A percentile compares a stretch with the other conserved stretches of the same genome.
These are phyloP conservation scores for Sylvietta virens DNA, from an alignment of 2,113 vertebrate species.

Conservation along the genomic window DNA sequence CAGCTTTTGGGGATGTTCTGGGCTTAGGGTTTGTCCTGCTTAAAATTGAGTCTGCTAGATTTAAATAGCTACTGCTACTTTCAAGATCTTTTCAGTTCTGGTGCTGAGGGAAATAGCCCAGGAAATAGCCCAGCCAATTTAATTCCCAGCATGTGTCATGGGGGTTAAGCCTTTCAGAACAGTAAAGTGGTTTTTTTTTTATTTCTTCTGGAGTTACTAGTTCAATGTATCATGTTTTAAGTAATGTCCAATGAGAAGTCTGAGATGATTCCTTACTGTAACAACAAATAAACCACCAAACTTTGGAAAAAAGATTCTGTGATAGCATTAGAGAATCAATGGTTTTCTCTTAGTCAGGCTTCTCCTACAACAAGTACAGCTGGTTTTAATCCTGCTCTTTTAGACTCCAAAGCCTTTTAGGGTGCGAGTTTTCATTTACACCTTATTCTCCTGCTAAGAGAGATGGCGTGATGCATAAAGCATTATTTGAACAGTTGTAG, in stretches of 20 bases:
- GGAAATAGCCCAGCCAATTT: background rate
- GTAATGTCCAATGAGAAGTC: background rate
- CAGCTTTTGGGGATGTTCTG: background rate
- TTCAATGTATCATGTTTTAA: background rate
- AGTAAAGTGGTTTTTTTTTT: background rate
- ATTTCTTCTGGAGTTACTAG: background rate
- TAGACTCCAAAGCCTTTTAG: background rate
- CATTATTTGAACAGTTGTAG: background rate
- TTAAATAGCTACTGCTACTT: background rate
- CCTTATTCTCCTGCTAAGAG: background rate
- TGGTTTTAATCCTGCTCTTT: background rate
- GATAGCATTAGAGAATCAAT: background rate
- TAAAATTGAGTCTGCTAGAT: background rate
- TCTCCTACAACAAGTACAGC: background rate
- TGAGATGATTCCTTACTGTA: background rate
- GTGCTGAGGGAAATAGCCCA: background rate
- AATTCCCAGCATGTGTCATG: background rate
- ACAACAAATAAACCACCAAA: background rate
- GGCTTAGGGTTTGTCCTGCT: background rate
- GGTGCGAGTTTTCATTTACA: background rate
- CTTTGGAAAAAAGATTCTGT: background rate
- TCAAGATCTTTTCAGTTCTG: background rate
- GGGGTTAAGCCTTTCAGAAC: background rate
- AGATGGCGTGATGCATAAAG: fast-evolving
- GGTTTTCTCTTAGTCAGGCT: background rate